Base-by-base conservation (phyloP, 2,113 vertebrate genomes). In the Sarotherodon lohbergeri region DNA sequence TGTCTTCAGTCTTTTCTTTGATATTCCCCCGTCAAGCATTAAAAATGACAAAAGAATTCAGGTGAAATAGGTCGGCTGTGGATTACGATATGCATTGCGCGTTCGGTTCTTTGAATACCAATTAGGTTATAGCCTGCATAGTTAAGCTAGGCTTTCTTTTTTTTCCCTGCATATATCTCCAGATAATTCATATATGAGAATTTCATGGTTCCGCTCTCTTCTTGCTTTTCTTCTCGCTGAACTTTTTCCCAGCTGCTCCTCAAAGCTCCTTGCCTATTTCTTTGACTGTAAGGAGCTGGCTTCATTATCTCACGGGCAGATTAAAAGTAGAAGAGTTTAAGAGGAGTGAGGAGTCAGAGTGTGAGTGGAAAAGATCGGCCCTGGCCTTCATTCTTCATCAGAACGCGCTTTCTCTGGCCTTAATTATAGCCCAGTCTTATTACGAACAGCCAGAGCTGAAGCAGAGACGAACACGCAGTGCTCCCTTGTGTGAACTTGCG, bases 251-350 rank as follows among this genome's bases (percentile, higher is more conserved):
- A 76, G 85, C 88, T 86, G 46, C 78, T 90, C 61, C 80, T 89
- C 85, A 86, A 80, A 92, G 84, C 17, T 32, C 76, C 82, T 88
- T 55, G 57, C 54, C 63, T 59, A 22, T 92, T 76, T 90, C 81
- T 90, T 41, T 48, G 84, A 86, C 91, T 86, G 4, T 29, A 79
- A 52, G 59, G 76, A 82, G 80, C 87, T 84, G 76, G 68, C 80
- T 93, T 93, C 85, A 81, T 94, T 91, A 93, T 94, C 92, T 90
- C 79, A 19, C 16, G n/a, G 84, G 85, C 91, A 93, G 92, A 94
- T 94, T 94, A 92, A 94, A 94, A 92, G 76, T 84, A 92, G 89
- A 89, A 87, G 88, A 84, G 7, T 93, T 90, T 90, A 86, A 86
- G 27, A 90, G 66, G 83, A 89, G 76, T 36, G 63, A 88, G 83